Base-by-base conservation (phyloP, 2,888 invertebrate species). In the Catocala fraxini region DNA sequence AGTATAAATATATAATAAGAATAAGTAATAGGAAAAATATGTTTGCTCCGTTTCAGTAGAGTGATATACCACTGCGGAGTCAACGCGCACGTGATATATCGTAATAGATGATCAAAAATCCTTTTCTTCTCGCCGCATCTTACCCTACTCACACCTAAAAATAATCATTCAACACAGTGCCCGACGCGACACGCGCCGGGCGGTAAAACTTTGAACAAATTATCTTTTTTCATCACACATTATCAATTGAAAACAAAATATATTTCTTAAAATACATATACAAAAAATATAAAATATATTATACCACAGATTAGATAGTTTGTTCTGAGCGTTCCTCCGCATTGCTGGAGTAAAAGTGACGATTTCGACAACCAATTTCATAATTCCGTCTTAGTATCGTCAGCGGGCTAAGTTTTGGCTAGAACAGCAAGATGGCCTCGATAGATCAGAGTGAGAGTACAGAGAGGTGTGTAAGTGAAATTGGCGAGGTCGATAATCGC, bases 21-120 rank as follows among this genome's bases (percentile, higher is more conserved):
- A 68, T 71, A 75, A 74, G 68, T 62, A 77, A 69, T 45, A 66
- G 68, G 39, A 63, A 78, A 25, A 59, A 67, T 75, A 90, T 93
- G 94, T 94, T 94, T 94, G 94, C 94, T 89, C 94, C 93, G 93
- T 92, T 93, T 92, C 90, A 86, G 90, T 89, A 86, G 89, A 89
- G 80, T 77, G 85, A 88, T 89, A 92, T 90, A 91, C 85, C 91
- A 88, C 86, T 75, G 89, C 90, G 83, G 82, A 77, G 83, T 75
- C 80, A 71, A 76, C 73, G 72, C 84, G 87, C 89, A 81, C 81
- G 91, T 87, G 92, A 85, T 92, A 92, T 90, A 90, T 90, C 83
- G 78, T 67, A 77, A 83, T 87, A 90, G 95, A 95, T 96, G 96
- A 95, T 96, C 96, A 96, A 96, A 96, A 96, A 96, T 95, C 96